Evolutionary conservation across 2,113 vertebrate species (phyloP), one percentile per base, ranked within the genome.

Genomic region (Peromyscus leucopus): DNA sequence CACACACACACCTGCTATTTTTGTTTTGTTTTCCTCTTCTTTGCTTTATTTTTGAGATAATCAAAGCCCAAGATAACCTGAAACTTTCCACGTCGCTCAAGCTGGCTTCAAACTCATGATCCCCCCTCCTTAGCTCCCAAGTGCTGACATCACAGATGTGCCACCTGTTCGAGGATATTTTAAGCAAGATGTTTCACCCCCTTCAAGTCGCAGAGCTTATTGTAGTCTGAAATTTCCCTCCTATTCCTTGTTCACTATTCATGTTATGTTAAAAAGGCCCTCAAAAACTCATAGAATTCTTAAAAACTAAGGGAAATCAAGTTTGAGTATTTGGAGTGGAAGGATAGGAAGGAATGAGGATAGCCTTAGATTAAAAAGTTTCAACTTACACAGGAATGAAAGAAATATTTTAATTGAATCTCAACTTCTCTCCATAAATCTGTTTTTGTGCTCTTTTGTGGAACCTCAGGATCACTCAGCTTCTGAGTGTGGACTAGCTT

Each of bases 391-490:
- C 51, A 31, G 11, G 69, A 69, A 87, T 21, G 33, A 91, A 31
- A 97, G 39, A 89, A 89, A 92, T 63, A 82, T 36, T 89, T 89
- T n/a, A 94, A 78, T 57, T 78, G 24, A 57, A 79, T 69, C 33
- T 97, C 74, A 89, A 80, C 71, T 95, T 65, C 72, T 91, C 51
- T 21, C 71, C 0, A 61, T 33, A 75, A 91, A 87, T 88, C 4
- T 46, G 31, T 22, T n/a, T 95, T 63, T 89, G 46, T 74, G 33
- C 2, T 69, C 39, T 75, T 92, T 71, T 80, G 28, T 82, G 36
- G 48, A 85, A 80, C 6, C 5, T 79, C 61, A 39, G 42, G 31
- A 87, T 87, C 63, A 80, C 0, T 6, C 11, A 10, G 51, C 39
- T 96, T 82, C 48, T n/a, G 33, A 90, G 74, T 3, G 33, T n/a